Conservation (phyloP, 1,140 invertebrate genomes). For the Dreissena polymorpha region DNA sequence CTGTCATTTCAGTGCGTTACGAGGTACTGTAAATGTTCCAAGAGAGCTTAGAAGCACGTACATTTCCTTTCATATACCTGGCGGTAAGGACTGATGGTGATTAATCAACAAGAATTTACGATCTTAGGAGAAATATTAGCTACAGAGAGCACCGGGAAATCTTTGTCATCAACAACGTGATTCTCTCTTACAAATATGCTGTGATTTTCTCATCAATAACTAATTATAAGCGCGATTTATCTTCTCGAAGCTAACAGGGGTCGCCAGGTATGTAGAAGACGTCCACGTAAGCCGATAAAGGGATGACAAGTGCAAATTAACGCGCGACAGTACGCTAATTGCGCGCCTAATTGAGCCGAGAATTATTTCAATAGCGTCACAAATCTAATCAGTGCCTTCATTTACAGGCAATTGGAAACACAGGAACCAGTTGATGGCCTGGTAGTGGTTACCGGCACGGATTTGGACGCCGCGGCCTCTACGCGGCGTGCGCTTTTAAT, state of each 20-base stretch:
- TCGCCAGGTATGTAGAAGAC: slow-evolving; percentile 6
- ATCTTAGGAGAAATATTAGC: not conserved
- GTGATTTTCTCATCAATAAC: slow-evolving; percentile 23
- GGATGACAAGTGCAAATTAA: slow-evolving; percentile 32
- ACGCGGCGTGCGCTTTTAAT: too few species aligned
- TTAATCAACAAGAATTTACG: not conserved
- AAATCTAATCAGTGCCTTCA: not conserved
- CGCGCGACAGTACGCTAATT: slow-evolving; percentile 21
- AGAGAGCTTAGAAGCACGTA: not conserved
- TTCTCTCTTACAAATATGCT: not conserved
- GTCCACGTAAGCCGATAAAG: slow-evolving; percentile 11
- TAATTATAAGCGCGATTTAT: slow-evolving; percentile 43
- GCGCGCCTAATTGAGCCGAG: not conserved
- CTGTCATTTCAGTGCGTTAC: not conserved
- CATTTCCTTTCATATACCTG: not conserved
- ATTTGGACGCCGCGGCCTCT: not conserved
- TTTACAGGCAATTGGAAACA: slow-evolving; percentile 10
- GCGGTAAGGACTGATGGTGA: too few species aligned
- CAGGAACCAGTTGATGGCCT: slow-evolving; percentile 5
- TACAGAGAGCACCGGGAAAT: not conserved
- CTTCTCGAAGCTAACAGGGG: slow-evolving; percentile 1
- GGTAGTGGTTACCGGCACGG: not conserved
- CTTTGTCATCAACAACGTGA: not conserved
- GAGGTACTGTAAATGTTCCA: not conserved
- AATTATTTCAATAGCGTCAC: not conserved